Evolutionary conservation across 2,113 vertebrate species (phyloP).

Genomic region (Xiphophorus couchianus): DNA sequence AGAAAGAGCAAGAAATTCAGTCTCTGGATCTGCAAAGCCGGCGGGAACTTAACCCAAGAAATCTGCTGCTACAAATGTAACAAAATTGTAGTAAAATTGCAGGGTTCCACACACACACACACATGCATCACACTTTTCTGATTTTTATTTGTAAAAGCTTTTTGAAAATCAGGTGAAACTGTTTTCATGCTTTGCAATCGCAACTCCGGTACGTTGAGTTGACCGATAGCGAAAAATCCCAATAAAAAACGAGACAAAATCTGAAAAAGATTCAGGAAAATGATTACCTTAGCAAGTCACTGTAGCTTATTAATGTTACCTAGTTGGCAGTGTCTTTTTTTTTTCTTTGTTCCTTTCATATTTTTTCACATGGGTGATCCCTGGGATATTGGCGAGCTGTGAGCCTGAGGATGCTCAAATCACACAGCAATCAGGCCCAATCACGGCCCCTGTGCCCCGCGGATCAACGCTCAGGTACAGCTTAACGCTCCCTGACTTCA

Average conservation of each 20-base stretch:
- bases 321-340: slow-evolving; percentile 39
- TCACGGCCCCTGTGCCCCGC: slow-evolving; percentile 26
- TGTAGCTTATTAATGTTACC: slow-evolving; percentile 16
- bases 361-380: slow-evolving; percentile 47
- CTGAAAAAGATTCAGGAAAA: neutral
- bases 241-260: neutral
- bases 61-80: too few species aligned
- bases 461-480: slow-evolving; percentile 40
- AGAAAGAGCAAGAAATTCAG: too few species aligned
- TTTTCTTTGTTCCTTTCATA: slow-evolving; percentile 41
- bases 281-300: neutral
- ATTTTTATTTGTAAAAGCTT: neutral
- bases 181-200: too few species aligned
- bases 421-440: slow-evolving; percentile 66
- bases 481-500: slow-evolving; percentile 12
- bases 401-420: slow-evolving; percentile 56
- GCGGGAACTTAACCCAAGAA: too few species aligned
- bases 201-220: too few species aligned
- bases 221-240: neutral
- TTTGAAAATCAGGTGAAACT: too few species aligned
- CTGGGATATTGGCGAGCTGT: slow-evolving; percentile 60
- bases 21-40: too few species aligned
- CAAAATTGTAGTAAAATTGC: too few species aligned
- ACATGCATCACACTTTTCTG: neutral
- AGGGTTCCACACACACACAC: neutral